A percentile compares a stretch with the other conserved stretches of the same genome.
These are phyloP conservation scores for Tragulus kanchil DNA, from an alignment of 2,113 vertebrate genomes.

Conservation along the genomic window DNA sequence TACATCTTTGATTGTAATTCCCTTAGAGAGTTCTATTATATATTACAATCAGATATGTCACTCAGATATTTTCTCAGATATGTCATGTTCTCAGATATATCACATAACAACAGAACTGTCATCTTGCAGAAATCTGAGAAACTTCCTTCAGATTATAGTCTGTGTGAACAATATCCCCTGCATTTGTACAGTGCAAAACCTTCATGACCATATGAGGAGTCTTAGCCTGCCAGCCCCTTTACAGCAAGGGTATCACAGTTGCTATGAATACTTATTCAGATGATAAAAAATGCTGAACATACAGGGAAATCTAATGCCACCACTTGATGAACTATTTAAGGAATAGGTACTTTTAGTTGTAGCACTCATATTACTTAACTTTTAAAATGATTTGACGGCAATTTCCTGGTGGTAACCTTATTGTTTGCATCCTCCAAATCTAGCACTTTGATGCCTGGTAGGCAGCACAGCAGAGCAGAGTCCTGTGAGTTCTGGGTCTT, in stretches of 20 bases:
- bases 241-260: fast-evolving
- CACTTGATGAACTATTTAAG: neutral
- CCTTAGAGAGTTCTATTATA: neutral
- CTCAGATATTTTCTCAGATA: too few species aligned
- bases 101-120: neutral
- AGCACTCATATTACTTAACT: neutral
- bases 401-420: neutral
- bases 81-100: neutral
- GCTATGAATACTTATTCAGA: neutral
- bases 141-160: neutral
- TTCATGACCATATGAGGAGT: neutral
- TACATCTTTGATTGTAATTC: neutral
- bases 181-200: neutral
- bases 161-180: neutral
- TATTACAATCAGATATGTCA: neutral
- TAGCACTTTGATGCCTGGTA: neutral
- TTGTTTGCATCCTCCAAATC: neutral
- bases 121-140: neutral
- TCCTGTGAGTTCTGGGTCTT: fast-evolving
- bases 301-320: neutral
- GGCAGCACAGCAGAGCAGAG: neutral
- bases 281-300: neutral
- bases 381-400: neutral
- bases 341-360: neutral
- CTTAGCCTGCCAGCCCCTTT: neutral